Evolutionary conservation across 1,140 invertebrate genomes (phyloP), one percentile per base, ranked within the genome.

Genomic region (Solenopsis invicta): DNA sequence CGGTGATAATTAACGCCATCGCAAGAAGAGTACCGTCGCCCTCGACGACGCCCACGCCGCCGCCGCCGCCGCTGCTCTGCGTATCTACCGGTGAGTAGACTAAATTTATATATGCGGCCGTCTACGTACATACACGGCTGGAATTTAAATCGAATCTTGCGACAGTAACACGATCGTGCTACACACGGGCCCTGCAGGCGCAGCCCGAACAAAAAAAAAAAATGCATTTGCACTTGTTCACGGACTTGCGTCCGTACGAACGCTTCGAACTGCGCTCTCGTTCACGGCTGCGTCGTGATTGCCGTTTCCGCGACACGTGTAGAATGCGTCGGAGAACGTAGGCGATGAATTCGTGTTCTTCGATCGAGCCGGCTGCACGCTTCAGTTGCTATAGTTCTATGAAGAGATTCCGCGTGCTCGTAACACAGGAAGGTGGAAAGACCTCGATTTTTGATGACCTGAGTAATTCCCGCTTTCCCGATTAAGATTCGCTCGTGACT

Each of bases 1-100:
- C 98, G 80, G 96, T 97, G 18, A 96, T 97, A 91, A 97, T 98
- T 96, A 96, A 97, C 52, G 96, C 97, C 9, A 96, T 96, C 0
- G 97, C 97, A 5, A 96, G 96, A 90, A 96, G 96, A 50, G 96
- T 96, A 9, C 96, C 94, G 90, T 96, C 95, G 88, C 95, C 96
- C 34, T 95, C 95, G 87, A 95, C 95, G 87, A 95, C 96, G 89
- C 95, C 94, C 88, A 96, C 96, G 94, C 97, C 24, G 95, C 97
- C 16, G 95, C 96, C 0, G 97, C 97, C 1, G 48, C 76, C 84
- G 29, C 54, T 91, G 78, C 93, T 93, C 88, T 93, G 92, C 90
- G 87, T 94, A 80, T 95, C 94, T 84, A 94, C 94, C 87, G 94
- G 94, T 95, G 78, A 94, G 94, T 93, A 62, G 41, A 64, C 59